Conservation (phyloP, 1,140 invertebrate species). For the Aphis craccivora region DNA sequence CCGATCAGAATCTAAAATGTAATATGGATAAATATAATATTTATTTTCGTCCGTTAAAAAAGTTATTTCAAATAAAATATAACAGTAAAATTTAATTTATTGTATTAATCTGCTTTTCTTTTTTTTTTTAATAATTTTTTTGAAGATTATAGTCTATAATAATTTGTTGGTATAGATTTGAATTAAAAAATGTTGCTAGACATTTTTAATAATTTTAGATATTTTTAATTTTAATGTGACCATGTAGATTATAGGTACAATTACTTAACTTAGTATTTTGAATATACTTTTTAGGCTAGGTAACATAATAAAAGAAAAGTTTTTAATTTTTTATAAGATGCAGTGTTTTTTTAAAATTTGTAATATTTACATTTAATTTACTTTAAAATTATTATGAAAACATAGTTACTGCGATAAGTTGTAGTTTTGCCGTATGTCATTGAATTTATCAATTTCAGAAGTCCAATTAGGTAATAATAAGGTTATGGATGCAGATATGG, state of each 20-base stretch:
- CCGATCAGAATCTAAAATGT: too few species aligned
- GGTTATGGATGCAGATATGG: not conserved
- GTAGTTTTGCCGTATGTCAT: not conserved
- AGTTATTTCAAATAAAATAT: not conserved
- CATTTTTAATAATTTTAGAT: not conserved
- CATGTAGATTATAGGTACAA: not conserved
- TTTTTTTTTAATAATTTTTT: not conserved
- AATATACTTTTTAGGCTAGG: not conserved
- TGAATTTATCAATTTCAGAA: not conserved
- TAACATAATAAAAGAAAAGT: not conserved
- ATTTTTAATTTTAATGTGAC: not conserved
- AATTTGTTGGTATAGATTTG: not conserved
- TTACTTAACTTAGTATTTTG: not conserved
- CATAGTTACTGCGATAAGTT: not conserved
- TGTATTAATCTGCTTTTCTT: not conserved
- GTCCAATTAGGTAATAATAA: not conserved
- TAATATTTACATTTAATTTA: not conserved
- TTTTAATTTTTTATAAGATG: not conserved
- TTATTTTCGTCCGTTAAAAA: not conserved
- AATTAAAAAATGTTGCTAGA: not conserved
- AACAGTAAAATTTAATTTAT: not conserved
- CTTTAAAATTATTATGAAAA: not conserved
- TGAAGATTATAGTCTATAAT: not conserved
- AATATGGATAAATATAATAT: not conserved
- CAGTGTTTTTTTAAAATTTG: not conserved